These are phyloP conservation scores for Eilema caniola DNA, from an alignment of 2,888 invertebrate genomes.

Conservation along the genomic window DNA sequence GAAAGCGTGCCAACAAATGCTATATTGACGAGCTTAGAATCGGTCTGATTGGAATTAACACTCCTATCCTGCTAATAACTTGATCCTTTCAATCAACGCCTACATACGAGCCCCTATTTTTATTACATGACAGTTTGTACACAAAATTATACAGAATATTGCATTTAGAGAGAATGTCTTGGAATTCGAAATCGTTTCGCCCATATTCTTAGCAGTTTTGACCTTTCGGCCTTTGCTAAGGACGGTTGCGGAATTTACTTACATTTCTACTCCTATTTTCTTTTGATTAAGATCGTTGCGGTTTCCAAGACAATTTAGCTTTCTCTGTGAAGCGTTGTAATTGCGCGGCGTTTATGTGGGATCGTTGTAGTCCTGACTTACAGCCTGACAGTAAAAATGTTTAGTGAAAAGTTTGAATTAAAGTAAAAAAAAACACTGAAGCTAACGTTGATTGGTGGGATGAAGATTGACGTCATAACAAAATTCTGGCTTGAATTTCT, in stretches of 20 bases:
- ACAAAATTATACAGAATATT: not conserved
- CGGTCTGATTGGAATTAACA: not conserved
- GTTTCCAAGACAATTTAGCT: slow-evolving; percentile 23
- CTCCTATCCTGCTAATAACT: not conserved
- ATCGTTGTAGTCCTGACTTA: slow-evolving; percentile 13
- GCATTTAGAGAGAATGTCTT: not conserved
- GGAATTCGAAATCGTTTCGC: not conserved
- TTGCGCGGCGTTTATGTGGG: slow-evolving; percentile 17
- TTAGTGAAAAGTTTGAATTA: slow-evolving; percentile 6
- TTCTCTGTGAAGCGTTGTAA: slow-evolving; percentile 21
- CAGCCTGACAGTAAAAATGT: slow-evolving; percentile 11
- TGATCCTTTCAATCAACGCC: not conserved
- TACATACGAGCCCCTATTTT: not conserved
- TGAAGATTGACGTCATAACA: not conserved
- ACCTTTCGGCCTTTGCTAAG: slow-evolving; percentile 16
- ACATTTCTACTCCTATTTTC: slow-evolving; percentile 21
- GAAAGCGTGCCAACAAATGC: not conserved
- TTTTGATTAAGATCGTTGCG: slow-evolving; percentile 29
- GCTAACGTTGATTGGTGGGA: not conserved
- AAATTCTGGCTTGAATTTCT: not conserved
- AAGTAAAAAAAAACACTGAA: not conserved
- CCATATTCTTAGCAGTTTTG: slow-evolving; percentile 4
- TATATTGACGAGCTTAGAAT: not conserved
- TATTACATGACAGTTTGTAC: too few species aligned
- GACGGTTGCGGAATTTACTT: slow-evolving; percentile 19